These are phyloP conservation scores for Melanotaenia duboulayi DNA, from an alignment of 2,113 vertebrate species.

Conservation along the genomic window DNA sequence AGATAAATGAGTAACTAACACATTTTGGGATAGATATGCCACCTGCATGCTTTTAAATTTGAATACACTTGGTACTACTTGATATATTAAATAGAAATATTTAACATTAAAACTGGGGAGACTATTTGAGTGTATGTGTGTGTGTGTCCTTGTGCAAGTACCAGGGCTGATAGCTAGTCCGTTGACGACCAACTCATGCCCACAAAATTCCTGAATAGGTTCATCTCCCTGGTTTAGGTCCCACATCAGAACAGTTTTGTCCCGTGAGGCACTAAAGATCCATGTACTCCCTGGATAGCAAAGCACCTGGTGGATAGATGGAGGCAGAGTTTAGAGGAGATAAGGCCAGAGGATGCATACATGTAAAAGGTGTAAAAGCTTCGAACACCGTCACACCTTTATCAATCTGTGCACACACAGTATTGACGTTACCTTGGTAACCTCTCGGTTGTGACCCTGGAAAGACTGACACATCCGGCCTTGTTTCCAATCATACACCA, in stretches of 20 bases:
- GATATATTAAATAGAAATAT: too few species aligned
- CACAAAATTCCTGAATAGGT: constrained; percentile 87
- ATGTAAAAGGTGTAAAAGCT: constrained; percentile 11
- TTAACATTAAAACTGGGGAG: not conserved
- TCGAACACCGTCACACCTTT: constrained; percentile 9
- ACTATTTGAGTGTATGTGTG: not conserved
- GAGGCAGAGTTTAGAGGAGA: constrained; percentile 15
- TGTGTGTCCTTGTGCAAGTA: constrained; percentile 61
- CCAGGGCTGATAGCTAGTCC: constrained; percentile 92
- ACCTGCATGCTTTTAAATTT: not conserved
- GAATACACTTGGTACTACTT: not conserved
- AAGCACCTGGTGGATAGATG: constrained; percentile 79
- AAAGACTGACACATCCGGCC: constrained; percentile 87
- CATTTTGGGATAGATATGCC: not conserved
- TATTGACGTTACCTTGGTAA: constrained; percentile 90
- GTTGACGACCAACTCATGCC: constrained; percentile 92
- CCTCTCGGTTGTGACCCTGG: constrained; percentile 88
- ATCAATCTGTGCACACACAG: constrained; percentile 30
- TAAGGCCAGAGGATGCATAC: not conserved
- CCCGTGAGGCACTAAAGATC: constrained; percentile 94
- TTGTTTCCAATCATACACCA: constrained; percentile 92
- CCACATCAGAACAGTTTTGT: constrained; percentile 92
- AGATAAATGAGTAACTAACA: not conserved
- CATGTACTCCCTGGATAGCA: constrained; percentile 84
- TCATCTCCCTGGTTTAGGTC: constrained; percentile 81